Conservation (phyloP, 2,113 vertebrate species). For the Syngnathus scovelli region DNA sequence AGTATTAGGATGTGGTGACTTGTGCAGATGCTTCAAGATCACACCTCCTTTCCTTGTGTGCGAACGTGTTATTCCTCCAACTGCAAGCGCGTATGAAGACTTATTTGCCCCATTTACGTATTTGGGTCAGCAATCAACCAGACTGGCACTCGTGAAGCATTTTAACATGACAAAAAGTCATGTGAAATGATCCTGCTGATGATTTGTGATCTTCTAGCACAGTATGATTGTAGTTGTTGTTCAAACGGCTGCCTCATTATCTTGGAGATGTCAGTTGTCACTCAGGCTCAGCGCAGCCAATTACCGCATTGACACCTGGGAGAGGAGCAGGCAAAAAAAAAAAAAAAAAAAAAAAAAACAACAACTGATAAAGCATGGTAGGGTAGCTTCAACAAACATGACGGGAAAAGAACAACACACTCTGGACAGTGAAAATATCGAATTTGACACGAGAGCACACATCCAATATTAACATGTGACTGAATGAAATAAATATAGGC, state of each 20-base stretch:
- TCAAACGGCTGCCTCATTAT: slow-evolving; percentile 53
- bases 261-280: slow-evolving; percentile 31
- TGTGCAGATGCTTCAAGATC: slow-evolving; percentile 43
- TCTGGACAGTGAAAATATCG: neutral
- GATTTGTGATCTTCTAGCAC: slow-evolving; percentile 27
- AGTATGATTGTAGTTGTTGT: slow-evolving; percentile 35
- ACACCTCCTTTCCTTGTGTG: slow-evolving; percentile 1
- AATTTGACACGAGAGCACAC: neutral
- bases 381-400: neutral
- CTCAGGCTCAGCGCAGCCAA: slow-evolving; percentile 47
- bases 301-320: slow-evolving; percentile 43
- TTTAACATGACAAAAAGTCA: neutral
- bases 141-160: neutral
- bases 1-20: slow-evolving; percentile 6
- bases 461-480: neutral
- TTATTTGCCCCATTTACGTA: neutral
- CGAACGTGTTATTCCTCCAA: slow-evolving; percentile 33
- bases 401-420: slow-evolving; percentile 14
- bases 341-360: slow-evolving; percentile 18
- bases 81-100: slow-evolving; percentile 13
- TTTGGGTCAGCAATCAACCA: neutral
- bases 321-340: slow-evolving; percentile 4
- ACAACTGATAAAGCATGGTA: slow-evolving; percentile 6
- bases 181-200: slow-evolving; percentile 35
- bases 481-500: no score